These are phyloP conservation scores for Nudaria mundana DNA, from an alignment of 2,888 invertebrate genomes.

Conservation along the genomic window DNA sequence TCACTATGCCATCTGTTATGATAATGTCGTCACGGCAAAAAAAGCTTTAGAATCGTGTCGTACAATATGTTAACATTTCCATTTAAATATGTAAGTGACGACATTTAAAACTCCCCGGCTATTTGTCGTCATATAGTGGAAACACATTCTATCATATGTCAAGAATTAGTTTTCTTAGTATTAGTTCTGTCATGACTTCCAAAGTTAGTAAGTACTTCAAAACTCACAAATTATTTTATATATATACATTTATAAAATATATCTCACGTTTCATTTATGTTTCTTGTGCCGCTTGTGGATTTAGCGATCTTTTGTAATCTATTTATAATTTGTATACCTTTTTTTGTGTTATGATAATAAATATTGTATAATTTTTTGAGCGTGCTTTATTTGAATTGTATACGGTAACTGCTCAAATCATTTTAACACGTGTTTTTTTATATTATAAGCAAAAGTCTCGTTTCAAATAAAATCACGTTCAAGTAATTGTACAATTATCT, in stretches of 20 bases:
- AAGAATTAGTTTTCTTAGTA: no score
- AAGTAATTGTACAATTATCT: conserved; percentile 4
- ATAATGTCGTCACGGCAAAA: no score
- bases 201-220: conserved; percentile 20
- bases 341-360: conserved; percentile 22
- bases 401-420: neutral
- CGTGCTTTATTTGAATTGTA: neutral
- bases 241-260: conserved; percentile 6
- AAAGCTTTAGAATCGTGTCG: no score
- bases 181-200: conserved; percentile 23
- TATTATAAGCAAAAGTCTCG: neutral
- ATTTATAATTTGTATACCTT: conserved; percentile 36
- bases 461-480: conserved; percentile 1
- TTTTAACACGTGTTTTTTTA: no score
- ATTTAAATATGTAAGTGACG: no score
- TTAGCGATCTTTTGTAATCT: conserved; percentile 31
- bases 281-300: conserved; percentile 24
- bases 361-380: conserved; percentile 4
- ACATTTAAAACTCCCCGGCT: no score
- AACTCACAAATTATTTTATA: conserved; percentile 30
- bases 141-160: no score
- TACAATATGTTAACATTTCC: no score
- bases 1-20: no score
- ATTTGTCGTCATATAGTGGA: no score
- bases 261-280: conserved; percentile 11